phyloP scores from a whole-genome alignment of 53 echinoderm and acorn worm species.

The Astropecten irregularis region DNA sequence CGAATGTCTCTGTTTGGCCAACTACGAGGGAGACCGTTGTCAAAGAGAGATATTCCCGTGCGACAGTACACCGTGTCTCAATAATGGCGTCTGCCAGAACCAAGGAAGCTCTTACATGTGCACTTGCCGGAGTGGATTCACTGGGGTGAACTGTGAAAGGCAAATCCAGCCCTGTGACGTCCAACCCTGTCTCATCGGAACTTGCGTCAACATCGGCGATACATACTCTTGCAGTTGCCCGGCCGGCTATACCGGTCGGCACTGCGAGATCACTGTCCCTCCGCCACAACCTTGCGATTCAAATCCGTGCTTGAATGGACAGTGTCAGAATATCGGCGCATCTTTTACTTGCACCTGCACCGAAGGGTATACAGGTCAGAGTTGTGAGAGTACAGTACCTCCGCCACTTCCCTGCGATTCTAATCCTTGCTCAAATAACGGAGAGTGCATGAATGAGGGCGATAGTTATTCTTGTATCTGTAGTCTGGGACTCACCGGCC shows the following conservation, averaged over 20 bases:
- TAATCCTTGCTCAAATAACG: slow-evolving; percentile 69
- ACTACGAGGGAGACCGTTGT: slow-evolving; percentile 74
- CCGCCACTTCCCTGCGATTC: slow-evolving; percentile 68
- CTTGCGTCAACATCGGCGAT: slow-evolving; percentile 65
- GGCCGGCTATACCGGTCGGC: slow-evolving; percentile 47
- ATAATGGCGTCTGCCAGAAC: slow-evolving; percentile 63
- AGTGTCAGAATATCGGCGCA: slow-evolving; percentile 8
- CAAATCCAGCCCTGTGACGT: slow-evolving; percentile 80
- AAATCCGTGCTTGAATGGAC: slow-evolving; percentile 69
- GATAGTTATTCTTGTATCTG: slow-evolving; percentile 66
- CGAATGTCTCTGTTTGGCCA: slow-evolving; percentile 71
- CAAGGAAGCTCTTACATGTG: slow-evolving; percentile 68
- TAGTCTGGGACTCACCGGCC: slow-evolving; percentile 46
- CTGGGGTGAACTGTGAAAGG: slow-evolving; percentile 64
- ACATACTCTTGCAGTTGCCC: slow-evolving; percentile 68
- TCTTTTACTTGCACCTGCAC: slow-evolving; percentile 70
- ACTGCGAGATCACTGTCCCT: slow-evolving; percentile 51
- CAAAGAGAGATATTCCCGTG: slow-evolving; percentile 78
- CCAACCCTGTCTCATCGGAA: slow-evolving; percentile 77
- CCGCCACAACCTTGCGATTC: slow-evolving; percentile 67
- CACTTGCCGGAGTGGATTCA: slow-evolving; percentile 70
- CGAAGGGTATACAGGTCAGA: slow-evolving; percentile 59
- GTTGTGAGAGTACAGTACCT: slow-evolving; percentile 67
- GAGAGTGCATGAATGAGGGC: slow-evolving; percentile 60
- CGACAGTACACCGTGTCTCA: slow-evolving; percentile 76